Percentiles rank a stretch among this genome's conserved stretches.
Evolutionary conservation across 2,888 invertebrate genomes (phyloP).

Genomic region (Cryptophagus acutangulus): DNA sequence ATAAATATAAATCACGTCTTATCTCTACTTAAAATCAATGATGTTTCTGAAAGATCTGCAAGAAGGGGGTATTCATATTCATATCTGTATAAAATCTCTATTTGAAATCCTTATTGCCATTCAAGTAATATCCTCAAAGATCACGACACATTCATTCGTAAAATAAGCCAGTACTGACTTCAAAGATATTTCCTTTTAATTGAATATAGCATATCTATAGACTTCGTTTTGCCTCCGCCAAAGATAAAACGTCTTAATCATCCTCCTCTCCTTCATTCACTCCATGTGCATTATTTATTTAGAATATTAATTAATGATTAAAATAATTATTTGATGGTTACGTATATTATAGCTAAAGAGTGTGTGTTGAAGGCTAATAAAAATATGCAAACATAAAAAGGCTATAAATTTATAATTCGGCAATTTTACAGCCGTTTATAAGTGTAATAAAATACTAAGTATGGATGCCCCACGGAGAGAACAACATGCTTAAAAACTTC

Average conservation of each 20-base stretch:
- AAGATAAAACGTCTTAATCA: constrained; percentile 21
- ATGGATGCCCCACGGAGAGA: constrained; percentile 24
- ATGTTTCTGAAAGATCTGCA: constrained; percentile 5
- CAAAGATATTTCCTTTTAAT: constrained; percentile 26
- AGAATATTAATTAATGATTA: no score
- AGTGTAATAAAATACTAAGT: constrained; percentile 31
- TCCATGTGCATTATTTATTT: no score
- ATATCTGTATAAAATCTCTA: constrained; percentile 21
- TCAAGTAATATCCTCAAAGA: constrained; percentile 12
- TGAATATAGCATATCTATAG: constrained; percentile 26
- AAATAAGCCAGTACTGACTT: constrained; percentile 23
- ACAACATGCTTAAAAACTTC: constrained; percentile 15
- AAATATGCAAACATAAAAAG: constrained; percentile 20
- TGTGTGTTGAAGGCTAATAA: no score
- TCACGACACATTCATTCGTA: constrained; percentile 23
- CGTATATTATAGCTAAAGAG: no score
- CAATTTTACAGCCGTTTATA: constrained; percentile 28
- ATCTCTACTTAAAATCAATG: constrained; percentile 8
- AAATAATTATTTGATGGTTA: no score
- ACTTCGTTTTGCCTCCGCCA: constrained; percentile 18
- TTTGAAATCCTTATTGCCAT: constrained; percentile 25
- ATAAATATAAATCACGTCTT: constrained; percentile 7
- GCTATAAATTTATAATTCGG: constrained; percentile 29
- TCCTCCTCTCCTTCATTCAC: no score
- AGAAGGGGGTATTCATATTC: constrained; percentile 14